These are phyloP conservation scores for Oryctolagus cuniculus DNA, from an alignment of 2,113 vertebrate genomes.

Conservation along the genomic window DNA sequence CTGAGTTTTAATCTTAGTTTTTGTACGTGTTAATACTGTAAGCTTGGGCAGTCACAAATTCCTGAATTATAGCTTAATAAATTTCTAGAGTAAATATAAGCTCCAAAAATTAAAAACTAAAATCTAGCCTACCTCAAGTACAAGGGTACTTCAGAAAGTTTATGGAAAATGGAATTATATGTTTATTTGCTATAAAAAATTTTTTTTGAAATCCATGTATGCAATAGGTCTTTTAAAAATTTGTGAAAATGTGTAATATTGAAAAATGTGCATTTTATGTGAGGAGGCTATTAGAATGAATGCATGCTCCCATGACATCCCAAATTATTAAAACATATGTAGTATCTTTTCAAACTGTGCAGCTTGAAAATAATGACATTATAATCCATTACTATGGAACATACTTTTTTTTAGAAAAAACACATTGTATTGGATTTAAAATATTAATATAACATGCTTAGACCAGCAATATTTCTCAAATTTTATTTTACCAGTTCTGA, in stretches of 20 bases:
- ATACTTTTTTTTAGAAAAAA: not conserved
- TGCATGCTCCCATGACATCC: not conserved
- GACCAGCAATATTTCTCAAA: not conserved
- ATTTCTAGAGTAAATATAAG: not conserved
- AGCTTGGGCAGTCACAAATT: conserved; percentile 11
- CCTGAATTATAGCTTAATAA: not conserved
- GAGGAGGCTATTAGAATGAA: conserved; percentile 20
- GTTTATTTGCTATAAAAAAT: too few species aligned
- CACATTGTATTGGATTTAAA: not conserved
- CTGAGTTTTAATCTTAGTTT: conserved; percentile 8
- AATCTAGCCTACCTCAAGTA: not conserved
- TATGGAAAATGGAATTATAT: too few species aligned
- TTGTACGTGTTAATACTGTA: not conserved
- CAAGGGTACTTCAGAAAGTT: too few species aligned
- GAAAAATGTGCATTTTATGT: not conserved
- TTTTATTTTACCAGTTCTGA: conserved; percentile 35
- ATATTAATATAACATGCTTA: conserved; percentile 16
- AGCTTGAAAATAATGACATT: not conserved
- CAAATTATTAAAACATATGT: not conserved
- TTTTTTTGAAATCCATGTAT: too few species aligned
- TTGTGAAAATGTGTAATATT: too few species aligned
- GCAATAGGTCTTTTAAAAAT: too few species aligned
- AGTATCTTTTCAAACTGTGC: not conserved
- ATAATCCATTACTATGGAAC: not conserved
- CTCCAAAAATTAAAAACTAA: not conserved